Conservation (phyloP, 1,140 invertebrate genomes). For the Teleopsis dalmanni region DNA sequence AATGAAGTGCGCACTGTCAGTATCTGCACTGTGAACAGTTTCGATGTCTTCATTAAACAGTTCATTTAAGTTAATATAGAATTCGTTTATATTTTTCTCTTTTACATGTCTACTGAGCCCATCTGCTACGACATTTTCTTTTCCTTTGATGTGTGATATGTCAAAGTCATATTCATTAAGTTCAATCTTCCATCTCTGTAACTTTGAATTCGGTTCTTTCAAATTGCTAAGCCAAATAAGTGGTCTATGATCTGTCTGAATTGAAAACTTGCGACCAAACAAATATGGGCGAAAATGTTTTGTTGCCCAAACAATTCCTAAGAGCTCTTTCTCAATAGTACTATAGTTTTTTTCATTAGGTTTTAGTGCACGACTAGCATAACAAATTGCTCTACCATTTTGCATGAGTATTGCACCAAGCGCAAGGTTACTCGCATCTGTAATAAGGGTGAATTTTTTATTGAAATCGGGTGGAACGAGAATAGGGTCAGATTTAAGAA, state of each 20-base stretch:
- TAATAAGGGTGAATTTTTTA: conserved; percentile 6
- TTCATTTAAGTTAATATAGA: not conserved
- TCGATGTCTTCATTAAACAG: not conserved
- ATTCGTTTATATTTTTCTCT: no score
- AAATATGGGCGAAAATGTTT: conserved; percentile 46
- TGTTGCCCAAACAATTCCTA: conserved; percentile 43
- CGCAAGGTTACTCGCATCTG: conserved; percentile 11
- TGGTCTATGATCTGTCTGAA: not conserved
- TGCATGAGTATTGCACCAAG: conserved; percentile 18
- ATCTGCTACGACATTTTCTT: not conserved
- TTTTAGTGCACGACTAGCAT: conserved; percentile 39
- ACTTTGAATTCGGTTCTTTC: not conserved
- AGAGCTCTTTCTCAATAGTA: conserved; percentile 42
- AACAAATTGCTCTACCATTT: conserved; percentile 25
- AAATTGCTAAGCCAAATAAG: not conserved
- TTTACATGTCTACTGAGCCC: not conserved
- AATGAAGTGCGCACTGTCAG: not conserved
- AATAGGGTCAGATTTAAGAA: conserved; percentile 4
- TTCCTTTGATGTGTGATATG: not conserved
- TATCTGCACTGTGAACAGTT: not conserved
- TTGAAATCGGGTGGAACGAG: conserved; percentile 1
- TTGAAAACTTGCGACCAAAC: conserved; percentile 22
- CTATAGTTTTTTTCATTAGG: conserved; percentile 40
- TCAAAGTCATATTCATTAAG: not conserved
- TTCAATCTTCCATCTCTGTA: not conserved